Base-by-base conservation (phyloP, 1,140 invertebrate genomes). In the Drosophila sechellia region DNA sequence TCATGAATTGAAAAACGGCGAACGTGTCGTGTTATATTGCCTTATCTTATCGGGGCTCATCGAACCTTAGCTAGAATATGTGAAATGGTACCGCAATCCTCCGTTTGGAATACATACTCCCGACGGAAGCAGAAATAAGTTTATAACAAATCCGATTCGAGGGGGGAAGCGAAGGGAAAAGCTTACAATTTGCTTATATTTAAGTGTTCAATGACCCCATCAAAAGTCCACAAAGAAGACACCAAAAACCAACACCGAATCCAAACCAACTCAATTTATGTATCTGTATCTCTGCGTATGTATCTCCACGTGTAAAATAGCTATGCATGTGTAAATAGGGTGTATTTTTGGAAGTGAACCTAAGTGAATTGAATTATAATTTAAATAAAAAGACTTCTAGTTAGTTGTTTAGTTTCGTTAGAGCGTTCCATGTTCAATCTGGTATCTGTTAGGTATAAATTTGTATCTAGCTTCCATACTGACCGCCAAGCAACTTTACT, bases 191-290 rank as follows among this genome's bases (percentile, higher is more conserved):
- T 74, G 77, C 57, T 74, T 81, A 68, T 73, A 77, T 76, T 85
- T 77, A 78, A 85, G 68, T 80, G 81, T 85, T 85, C 81, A 78
- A 75, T 85, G 81, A 85, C 81, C 79, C 52, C 37, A 22, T 25
- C 34, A 31, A 27, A 45, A 55, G 68, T 64, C 55, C 55, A 60
- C 60, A 65, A 68, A 64, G 37, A 65, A 68, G 60, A 68, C 45
- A 22, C 56, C 56, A 74, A 53, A 42, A 57, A 42, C 6, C 35
- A 43, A 37, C 31, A 31, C 31, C 31, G 31, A 69, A 37, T 39
- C 40, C 31, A 46, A 66, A 37, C 50, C 40, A 65, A 53, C 17
- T 55, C 17, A 37, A 69, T 43, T 11, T 25, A 15, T 60, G 5
- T 25, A 39, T 35, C 6, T 60, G 37, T 39, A 39, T 39, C 11